These are phyloP conservation scores for Helicoverpa armigera DNA, from an alignment of 1,140 invertebrate genomes.

Conservation along the genomic window DNA sequence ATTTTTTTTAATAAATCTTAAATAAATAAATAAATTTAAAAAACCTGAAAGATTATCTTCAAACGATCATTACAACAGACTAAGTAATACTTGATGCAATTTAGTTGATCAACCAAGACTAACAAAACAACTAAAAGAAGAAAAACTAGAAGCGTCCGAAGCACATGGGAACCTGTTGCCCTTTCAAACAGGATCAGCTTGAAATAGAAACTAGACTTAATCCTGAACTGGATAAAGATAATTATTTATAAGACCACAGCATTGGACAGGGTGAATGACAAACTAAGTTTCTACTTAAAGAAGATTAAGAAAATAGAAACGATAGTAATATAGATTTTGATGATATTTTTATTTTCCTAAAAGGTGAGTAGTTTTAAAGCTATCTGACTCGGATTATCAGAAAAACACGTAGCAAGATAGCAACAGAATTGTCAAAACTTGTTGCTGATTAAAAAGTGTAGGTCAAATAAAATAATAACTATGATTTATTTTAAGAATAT, in stretches of 20 bases:
- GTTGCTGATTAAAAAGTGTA: neutral
- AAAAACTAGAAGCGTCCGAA: neutral
- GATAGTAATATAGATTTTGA: too few relatives aligned
- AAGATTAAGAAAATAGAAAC: too few relatives aligned
- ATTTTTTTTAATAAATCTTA: too few relatives aligned
- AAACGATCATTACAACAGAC: too few relatives aligned
- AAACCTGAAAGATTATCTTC: too few relatives aligned
- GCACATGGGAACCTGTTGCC: neutral
- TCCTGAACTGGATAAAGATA: neutral
- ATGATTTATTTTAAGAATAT: neutral
- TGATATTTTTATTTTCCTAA: too few relatives aligned
- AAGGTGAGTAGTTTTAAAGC: neutral
- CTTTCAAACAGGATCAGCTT: constrained; percentile 23
- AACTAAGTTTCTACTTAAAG: too few relatives aligned
- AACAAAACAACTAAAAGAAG: neutral
- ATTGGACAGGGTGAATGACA: neutral
- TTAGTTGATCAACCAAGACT: too few relatives aligned
- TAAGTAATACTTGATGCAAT: too few relatives aligned
- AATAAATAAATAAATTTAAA: too few relatives aligned
- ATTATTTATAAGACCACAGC: neutral
- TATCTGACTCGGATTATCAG: neutral
- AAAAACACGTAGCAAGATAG: neutral
- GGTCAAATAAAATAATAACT: neutral
- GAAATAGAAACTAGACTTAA: neutral
- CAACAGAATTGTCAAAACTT: constrained; percentile 5